Conservation (phyloP, 2,888 invertebrate genomes). For the Conops quadrifasciatus region DNA sequence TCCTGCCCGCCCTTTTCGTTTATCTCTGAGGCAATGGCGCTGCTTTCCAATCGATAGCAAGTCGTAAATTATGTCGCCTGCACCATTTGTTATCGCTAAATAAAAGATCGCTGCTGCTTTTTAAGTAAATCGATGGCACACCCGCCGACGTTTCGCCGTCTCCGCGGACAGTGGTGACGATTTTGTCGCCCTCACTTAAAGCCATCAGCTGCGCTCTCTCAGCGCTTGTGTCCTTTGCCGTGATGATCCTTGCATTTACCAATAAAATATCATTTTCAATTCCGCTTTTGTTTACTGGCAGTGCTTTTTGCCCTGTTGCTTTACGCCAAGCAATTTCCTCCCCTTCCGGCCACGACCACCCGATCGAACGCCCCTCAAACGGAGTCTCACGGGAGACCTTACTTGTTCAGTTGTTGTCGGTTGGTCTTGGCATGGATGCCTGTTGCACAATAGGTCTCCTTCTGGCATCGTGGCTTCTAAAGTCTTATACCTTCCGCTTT, state of each 20-base stretch:
- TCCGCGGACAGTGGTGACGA: neutral
- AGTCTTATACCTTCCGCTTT: no score
- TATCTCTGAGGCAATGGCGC: neutral
- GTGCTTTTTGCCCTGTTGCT: neutral
- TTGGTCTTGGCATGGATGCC: neutral
- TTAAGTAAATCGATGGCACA: constrained; percentile 32
- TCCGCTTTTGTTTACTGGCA: constrained; percentile 7
- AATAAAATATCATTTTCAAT: constrained; percentile 5
- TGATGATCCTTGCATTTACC: neutral
- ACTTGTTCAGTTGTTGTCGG: neutral
- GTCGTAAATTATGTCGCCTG: constrained; percentile 20
- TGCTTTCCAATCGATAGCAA: neutral
- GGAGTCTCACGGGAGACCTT: neutral
- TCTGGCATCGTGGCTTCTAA: neutral
- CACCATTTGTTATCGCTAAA: constrained; percentile 38
- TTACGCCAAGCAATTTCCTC: neutral
- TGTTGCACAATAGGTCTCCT: constrained; percentile 26
- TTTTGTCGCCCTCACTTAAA: neutral
- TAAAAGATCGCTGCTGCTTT: constrained; percentile 34
- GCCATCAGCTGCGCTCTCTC: neutral
- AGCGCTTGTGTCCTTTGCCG: neutral
- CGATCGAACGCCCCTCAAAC: neutral
- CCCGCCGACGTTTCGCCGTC: neutral
- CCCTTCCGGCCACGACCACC: neutral
- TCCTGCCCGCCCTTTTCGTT: neutral